Percentiles rank a stretch among this genome's conserved stretches.
phyloP scores from a whole-genome alignment of 2,888 invertebrate species.

The Rotaria socialis region DNA sequence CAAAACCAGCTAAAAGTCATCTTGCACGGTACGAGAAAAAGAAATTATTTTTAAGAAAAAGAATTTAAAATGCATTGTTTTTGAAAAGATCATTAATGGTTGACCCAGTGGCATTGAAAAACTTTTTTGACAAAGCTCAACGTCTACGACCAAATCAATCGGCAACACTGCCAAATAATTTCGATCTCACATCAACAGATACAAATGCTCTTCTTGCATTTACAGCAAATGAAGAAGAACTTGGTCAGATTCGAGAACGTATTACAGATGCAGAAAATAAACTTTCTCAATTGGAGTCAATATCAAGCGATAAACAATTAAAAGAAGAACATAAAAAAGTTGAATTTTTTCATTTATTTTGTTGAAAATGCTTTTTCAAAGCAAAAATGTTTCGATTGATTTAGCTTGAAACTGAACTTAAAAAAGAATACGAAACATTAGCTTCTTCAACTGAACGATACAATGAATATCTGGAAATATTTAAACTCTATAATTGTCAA shows the following conservation, averaged over 20 bases:
- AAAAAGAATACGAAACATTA: constrained; percentile 15
- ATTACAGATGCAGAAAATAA: background rate
- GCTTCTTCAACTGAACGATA: background rate
- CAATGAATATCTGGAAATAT: background rate
- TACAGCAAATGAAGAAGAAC: constrained; percentile 26
- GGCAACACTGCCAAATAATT: constrained; percentile 16
- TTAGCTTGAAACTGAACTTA: constrained; percentile 14
- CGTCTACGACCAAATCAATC: constrained; percentile 12
- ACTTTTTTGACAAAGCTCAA: background rate
- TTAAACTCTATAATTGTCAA: constrained; percentile 30
- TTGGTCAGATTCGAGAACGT: background rate
- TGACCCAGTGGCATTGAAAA: constrained; percentile 28
- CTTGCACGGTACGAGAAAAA: background rate
- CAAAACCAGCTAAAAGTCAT: constrained; percentile 6
- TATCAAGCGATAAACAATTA: background rate
- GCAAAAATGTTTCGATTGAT: no score
- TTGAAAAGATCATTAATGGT: constrained; percentile 3
- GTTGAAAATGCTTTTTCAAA: background rate
- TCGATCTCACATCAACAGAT: constrained; percentile 22
- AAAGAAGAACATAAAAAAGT: constrained; percentile 13
- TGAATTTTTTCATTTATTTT: background rate
- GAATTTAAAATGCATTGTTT: background rate
- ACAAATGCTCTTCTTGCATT: constrained; percentile 24
- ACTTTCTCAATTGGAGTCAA: background rate
- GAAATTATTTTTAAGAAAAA: background rate